Evolutionary conservation across 2,797 vertebrate species (phyloP).

Genomic region (Huso huso): DNA sequence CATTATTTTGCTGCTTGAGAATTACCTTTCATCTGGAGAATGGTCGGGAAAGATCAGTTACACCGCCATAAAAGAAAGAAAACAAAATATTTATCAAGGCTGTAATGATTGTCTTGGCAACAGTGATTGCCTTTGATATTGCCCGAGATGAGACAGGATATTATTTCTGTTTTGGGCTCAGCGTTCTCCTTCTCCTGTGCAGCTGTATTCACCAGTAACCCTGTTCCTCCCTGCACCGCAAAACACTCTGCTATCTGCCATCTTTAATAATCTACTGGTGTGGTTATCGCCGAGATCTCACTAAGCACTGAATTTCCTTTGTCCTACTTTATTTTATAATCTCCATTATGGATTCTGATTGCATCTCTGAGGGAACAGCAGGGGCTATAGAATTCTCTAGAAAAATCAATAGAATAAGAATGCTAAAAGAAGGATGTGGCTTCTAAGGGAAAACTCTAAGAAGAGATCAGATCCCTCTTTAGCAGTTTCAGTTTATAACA

Average conservation of each 20-base stretch:
- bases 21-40: neutral
- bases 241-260: slow-evolving; percentile 4
- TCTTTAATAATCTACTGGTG: slow-evolving; percentile 6
- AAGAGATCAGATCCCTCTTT: too few relatives aligned
- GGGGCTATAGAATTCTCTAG: too few relatives aligned
- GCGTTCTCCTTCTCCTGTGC: neutral
- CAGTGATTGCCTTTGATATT: neutral
- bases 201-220: neutral
- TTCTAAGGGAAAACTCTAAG: too few relatives aligned
- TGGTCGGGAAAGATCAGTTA: neutral
- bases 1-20: too few relatives aligned
- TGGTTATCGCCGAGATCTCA: neutral
- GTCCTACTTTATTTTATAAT: neutral
- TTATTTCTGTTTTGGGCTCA: neutral
- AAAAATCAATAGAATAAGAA: too few relatives aligned
- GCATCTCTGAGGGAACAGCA: neutral
- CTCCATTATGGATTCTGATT: neutral
- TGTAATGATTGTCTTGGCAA: neutral
- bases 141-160: neutral
- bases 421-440: too few relatives aligned
- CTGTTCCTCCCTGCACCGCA: neutral
- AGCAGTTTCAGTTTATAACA: too few relatives aligned
- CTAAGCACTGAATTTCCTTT: neutral
- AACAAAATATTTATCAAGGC: neutral
- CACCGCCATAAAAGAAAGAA: neutral